Evolutionary conservation across 1,140 invertebrate species (phyloP).

Genomic region (Micrasema longulum): DNA sequence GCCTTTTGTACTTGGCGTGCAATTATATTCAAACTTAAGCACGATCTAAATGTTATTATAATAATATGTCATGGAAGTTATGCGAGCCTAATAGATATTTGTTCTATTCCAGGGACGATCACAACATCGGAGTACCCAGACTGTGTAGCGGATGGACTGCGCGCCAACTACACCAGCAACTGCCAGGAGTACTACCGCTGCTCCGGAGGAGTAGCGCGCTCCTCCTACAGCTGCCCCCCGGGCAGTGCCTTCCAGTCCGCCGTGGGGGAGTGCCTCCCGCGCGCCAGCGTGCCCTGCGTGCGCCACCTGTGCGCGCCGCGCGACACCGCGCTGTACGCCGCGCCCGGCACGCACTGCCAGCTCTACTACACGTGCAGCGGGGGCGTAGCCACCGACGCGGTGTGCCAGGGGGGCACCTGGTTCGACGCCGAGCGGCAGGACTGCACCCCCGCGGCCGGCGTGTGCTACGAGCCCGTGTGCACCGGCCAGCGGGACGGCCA

Average conservation of each 20-base stretch:
- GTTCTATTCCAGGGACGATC: conserved; percentile 24
- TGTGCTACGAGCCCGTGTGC: conserved; percentile 62
- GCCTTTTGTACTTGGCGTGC: too few species aligned
- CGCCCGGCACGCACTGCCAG: conserved; percentile 61
- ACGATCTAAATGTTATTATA: too few species aligned
- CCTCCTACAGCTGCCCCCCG: conserved; percentile 58
- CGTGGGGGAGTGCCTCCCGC: conserved; percentile 60
- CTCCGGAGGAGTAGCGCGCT: conserved; percentile 48
- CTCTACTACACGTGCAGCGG: conserved; percentile 70
- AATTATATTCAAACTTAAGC: too few species aligned
- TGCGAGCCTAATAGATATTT: too few species aligned
- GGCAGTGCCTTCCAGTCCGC: conserved; percentile 61
- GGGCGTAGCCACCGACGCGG: conserved; percentile 60
- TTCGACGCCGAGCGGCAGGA: conserved; percentile 56
- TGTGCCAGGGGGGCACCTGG: conserved; percentile 57
- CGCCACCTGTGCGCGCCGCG: conserved; percentile 59
- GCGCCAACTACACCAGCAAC: conserved; percentile 40
- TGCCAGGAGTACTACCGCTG: conserved; percentile 46
- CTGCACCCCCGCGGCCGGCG: conserved; percentile 48
- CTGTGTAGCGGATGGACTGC: conserved; percentile 44
- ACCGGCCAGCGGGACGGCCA: conserved; percentile 59
- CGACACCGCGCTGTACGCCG: conserved; percentile 61
- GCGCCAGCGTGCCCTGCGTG: conserved; percentile 58
- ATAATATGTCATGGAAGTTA: too few species aligned
- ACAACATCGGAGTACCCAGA: conserved; percentile 8